phyloP scores from a whole-genome alignment of 2,888 invertebrate genomes.

The Lissonota sp. region DNA sequence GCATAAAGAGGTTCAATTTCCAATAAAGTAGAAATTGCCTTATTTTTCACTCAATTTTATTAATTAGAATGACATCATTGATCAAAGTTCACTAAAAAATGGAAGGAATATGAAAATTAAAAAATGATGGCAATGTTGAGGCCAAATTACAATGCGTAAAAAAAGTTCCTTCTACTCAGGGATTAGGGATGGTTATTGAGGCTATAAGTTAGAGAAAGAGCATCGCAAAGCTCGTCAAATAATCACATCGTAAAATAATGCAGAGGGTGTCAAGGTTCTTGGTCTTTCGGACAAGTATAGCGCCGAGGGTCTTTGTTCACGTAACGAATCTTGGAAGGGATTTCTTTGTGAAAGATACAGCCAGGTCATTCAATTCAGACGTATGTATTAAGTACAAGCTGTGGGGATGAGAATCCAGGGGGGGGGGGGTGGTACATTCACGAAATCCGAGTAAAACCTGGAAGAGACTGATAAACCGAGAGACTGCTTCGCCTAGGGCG shows the following conservation, averaged over 20 bases:
- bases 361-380: constrained; percentile 52
- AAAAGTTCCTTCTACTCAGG: neutral
- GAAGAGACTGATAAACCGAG: constrained; percentile 64
- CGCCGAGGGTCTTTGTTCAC: constrained; percentile 33
- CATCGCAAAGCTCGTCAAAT: constrained; percentile 37
- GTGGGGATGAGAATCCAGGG: neutral
- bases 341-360: constrained; percentile 34
- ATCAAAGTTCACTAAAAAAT: too few relatives aligned
- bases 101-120: too few relatives aligned
- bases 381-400: constrained; percentile 8
- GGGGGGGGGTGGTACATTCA: constrained; percentile 16
- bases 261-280: neutral
- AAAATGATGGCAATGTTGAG: too few relatives aligned
- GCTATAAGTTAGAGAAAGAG: constrained; percentile 8
- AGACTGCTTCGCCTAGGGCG: constrained; percentile 62
- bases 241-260: constrained; percentile 24
- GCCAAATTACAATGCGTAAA: neutral
- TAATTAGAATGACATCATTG: too few relatives aligned
- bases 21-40: too few relatives aligned
- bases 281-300: constrained; percentile 15
- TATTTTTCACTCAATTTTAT: too few relatives aligned
- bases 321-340: constrained; percentile 41
- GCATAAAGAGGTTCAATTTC: too few relatives aligned
- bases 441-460: constrained; percentile 59
- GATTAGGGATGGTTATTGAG: neutral